These are phyloP conservation scores for Desoria tigrina DNA, from an alignment of 2,888 invertebrate species.

Conservation along the genomic window DNA sequence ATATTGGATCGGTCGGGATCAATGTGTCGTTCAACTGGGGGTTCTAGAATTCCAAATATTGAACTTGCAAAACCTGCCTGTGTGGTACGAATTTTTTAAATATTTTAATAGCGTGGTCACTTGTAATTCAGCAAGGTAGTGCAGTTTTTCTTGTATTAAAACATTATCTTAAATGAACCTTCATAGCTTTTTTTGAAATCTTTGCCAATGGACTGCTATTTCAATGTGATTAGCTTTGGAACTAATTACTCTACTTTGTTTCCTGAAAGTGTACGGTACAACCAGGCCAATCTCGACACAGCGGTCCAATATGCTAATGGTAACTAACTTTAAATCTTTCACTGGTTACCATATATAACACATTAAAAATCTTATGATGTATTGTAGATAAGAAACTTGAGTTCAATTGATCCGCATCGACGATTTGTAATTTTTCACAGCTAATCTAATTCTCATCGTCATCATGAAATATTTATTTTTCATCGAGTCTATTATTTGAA, in stretches of 20 bases:
- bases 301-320: constrained; percentile 1
- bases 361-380: not conserved
- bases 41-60: not conserved
- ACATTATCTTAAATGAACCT: not conserved
- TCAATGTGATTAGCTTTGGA: not conserved
- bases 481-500: too few relatives aligned
- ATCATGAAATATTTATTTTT: too few relatives aligned
- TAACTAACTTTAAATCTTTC: not conserved
- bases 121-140: too few relatives aligned
- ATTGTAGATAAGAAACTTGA: not conserved
- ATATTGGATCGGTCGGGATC: constrained; percentile 7
- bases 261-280: not conserved
- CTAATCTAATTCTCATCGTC: too few relatives aligned
- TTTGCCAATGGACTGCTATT: not conserved
- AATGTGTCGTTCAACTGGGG: not conserved
- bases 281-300: not conserved
- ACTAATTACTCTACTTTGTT: not conserved
- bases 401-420: not conserved
- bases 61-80: not conserved
- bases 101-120: too few relatives aligned
- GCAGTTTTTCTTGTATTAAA: too few relatives aligned
- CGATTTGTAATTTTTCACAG: too few relatives aligned
- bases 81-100: not conserved
- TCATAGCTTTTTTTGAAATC: not conserved
- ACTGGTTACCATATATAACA: too few relatives aligned